Conservation (phyloP, 2,888 invertebrate genomes). For the Synanthedon vespiformis region DNA sequence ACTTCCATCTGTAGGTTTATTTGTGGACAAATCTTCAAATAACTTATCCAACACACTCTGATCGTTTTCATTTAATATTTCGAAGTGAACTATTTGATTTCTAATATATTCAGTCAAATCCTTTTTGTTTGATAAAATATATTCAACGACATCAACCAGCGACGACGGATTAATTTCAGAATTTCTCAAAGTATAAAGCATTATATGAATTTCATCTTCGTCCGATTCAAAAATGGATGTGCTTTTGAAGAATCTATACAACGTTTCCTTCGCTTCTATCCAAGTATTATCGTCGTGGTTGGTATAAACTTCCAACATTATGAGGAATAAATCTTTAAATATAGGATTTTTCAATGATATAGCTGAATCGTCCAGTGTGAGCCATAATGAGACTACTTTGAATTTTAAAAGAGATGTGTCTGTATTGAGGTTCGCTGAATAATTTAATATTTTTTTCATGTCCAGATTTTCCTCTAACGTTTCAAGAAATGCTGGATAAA, state of each 20-base stretch:
- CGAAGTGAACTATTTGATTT: conserved; percentile 45
- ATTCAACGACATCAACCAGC: conserved; percentile 45
- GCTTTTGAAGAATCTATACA: conserved; percentile 71
- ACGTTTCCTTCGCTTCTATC: conserved; percentile 64
- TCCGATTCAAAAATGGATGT: conserved; percentile 75
- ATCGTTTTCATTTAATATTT: conserved; percentile 39
- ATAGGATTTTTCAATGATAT: conserved; percentile 63
- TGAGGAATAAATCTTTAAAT: conserved; percentile 66
- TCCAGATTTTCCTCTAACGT: conserved; percentile 53
- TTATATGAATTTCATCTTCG: conserved; percentile 75
- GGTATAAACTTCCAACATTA: conserved; percentile 69
- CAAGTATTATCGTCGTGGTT: conserved; percentile 42
- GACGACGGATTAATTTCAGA: conserved; percentile 36
- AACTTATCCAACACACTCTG: conserved; percentile 38
- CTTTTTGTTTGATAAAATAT: conserved; percentile 39
- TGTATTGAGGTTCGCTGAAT: conserved; percentile 30
- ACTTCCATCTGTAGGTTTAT: conserved; percentile 33
- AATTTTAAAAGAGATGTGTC: conserved; percentile 47
- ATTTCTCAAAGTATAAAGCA: conserved; percentile 69
- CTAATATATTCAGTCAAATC: conserved; percentile 38
- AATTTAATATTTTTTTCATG: conserved; percentile 50
- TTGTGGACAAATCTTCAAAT: conserved; percentile 50
- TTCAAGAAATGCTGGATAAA: conserved; percentile 55
- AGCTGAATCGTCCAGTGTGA: conserved; percentile 56
- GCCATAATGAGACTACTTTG: conserved; percentile 57